Percentiles rank a stretch among this genome's conserved stretches.
Conservation (phyloP, 2,113 vertebrate species). For the Oreochromis tanganicae region DNA sequence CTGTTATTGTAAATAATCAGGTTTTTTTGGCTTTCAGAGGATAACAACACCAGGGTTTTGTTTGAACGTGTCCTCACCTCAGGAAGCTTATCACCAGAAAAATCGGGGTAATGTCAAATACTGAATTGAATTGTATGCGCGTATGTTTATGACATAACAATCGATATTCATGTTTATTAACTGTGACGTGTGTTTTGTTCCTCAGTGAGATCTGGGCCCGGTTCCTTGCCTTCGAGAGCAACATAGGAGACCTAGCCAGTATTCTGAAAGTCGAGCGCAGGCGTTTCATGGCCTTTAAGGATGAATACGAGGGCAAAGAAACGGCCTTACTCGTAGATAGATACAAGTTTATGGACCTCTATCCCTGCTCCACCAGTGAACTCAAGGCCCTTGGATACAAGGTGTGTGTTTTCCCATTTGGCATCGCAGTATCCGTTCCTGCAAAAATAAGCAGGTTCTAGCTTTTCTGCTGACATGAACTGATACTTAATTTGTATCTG, state of each 20-base stretch:
- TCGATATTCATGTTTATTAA: background rate
- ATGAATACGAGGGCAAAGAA: constrained; percentile 97
- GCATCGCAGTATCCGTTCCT: accelerated
- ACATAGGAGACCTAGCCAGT: constrained; percentile 96
- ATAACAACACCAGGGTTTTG: constrained; percentile 98
- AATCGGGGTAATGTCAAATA: constrained; percentile 82
- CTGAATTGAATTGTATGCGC: background rate
- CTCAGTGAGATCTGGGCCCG: constrained; percentile 96
- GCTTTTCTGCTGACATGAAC: background rate
- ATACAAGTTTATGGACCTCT: constrained; percentile 99
- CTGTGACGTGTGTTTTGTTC: background rate
- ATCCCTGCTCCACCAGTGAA: constrained; percentile 92
- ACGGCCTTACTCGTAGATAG: constrained; percentile 94
- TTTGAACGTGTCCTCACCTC: constrained; percentile 99
- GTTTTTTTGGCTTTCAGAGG: constrained; percentile 76
- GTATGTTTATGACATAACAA: background rate
- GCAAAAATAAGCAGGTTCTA: background rate
- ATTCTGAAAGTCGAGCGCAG: constrained; percentile 96
- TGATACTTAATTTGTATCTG: background rate
- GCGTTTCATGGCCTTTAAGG: constrained; percentile 94
- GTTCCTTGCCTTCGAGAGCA: constrained; percentile 97
- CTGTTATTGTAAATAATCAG: background rate
- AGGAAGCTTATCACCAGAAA: constrained; percentile 95
- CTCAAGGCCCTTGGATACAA: constrained; percentile 98
- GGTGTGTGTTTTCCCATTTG: constrained; percentile 62